Evolutionary conservation across 2,888 invertebrate genomes (phyloP).

Genomic region (Ophion ellenae): DNA sequence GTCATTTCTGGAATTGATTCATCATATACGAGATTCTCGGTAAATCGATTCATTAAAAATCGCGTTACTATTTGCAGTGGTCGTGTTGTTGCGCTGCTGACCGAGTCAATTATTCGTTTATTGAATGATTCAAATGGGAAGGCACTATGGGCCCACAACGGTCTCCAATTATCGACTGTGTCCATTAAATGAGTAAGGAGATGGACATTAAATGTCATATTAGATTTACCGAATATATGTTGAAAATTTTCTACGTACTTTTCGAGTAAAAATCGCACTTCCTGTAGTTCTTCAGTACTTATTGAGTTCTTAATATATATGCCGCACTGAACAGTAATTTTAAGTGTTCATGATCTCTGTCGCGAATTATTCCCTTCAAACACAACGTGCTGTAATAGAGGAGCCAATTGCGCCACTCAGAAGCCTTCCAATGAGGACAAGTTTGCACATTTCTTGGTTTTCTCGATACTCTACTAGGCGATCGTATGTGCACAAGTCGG

Average conservation of each 20-base stretch:
- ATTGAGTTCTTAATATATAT: slow-evolving; percentile 43
- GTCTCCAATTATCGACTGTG: slow-evolving; percentile 35
- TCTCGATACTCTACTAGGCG: slow-evolving; percentile 32
- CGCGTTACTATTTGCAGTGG: slow-evolving; percentile 40
- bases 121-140: slow-evolving; percentile 55
- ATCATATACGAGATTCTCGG: slow-evolving; percentile 11
- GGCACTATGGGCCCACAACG: slow-evolving; percentile 18
- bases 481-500: background rate
- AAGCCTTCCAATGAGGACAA: slow-evolving; percentile 38
- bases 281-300: slow-evolving; percentile 24
- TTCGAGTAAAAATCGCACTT: slow-evolving; percentile 30
- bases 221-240: slow-evolving; percentile 42
- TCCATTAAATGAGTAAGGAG: slow-evolving; percentile 41
- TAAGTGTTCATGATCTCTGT: slow-evolving; percentile 41
- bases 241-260: slow-evolving; percentile 44
- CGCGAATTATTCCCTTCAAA: slow-evolving; percentile 41
- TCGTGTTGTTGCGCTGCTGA: slow-evolving; percentile 27
- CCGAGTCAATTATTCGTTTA: slow-evolving; percentile 48
- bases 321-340: slow-evolving; percentile 44
- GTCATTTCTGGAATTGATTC: background rate
- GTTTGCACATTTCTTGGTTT: slow-evolving; percentile 29
- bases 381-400: slow-evolving; percentile 48
- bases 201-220: slow-evolving; percentile 61
- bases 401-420: background rate
- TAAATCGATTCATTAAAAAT: slow-evolving; percentile 35